phyloP scores from a whole-genome alignment of 2,888 invertebrate species.

The Phengaris alcon region DNA sequence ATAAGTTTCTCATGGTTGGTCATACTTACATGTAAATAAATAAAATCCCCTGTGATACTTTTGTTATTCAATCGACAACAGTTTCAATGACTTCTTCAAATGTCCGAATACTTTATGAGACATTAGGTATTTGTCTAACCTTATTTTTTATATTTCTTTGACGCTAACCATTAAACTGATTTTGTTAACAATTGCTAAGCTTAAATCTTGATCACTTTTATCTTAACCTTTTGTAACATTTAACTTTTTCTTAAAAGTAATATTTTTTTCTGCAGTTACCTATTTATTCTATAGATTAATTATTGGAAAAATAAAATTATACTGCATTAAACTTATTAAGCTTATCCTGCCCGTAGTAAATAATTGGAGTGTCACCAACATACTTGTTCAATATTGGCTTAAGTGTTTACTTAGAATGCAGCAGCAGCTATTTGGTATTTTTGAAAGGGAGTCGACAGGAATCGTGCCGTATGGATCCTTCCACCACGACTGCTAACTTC shows the following conservation, averaged over 20 bases:
- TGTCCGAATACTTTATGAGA: neutral
- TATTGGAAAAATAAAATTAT: neutral
- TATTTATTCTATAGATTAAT: neutral
- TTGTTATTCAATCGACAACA: too few relatives aligned
- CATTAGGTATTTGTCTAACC: neutral
- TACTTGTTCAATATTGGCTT: neutral
- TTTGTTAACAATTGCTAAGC: neutral
- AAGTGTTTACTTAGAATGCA: neutral
- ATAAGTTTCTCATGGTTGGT: too few relatives aligned
- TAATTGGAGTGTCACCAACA: neutral
- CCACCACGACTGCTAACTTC: neutral
- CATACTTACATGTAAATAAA: too few relatives aligned
- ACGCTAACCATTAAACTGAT: neutral
- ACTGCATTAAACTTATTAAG: neutral
- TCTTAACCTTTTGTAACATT: neutral
- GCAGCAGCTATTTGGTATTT: conserved; percentile 15
- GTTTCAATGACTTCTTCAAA: too few relatives aligned
- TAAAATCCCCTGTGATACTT: too few relatives aligned
- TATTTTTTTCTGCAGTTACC: neutral
- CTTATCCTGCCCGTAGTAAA: neutral
- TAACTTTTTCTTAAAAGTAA: neutral
- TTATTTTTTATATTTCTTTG: neutral
- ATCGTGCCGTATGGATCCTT: conserved; percentile 5
- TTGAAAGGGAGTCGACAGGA: conserved; percentile 7
- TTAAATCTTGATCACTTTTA: neutral